phyloP scores from a whole-genome alignment of 2,113 vertebrate genomes.

The Platysternon megacephalum region DNA sequence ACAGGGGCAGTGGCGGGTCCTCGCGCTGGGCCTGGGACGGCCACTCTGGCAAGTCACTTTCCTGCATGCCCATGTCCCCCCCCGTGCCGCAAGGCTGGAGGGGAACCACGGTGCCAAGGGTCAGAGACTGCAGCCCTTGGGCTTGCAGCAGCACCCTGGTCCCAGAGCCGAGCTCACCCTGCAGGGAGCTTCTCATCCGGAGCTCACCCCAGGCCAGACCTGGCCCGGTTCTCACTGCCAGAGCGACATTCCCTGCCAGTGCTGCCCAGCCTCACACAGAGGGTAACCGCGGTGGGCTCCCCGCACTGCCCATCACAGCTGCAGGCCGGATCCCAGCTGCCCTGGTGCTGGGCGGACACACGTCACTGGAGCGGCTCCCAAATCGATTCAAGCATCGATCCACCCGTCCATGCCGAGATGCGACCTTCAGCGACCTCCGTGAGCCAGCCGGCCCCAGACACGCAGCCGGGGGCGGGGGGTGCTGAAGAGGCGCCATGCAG shows the following conservation, averaged over 20 bases:
- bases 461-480: background rate
- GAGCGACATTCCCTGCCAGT: background rate
- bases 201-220: too few species aligned
- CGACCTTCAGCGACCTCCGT: background rate
- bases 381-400: background rate
- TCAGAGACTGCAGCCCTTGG: too few species aligned
- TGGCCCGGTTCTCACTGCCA: too few species aligned
- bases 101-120: too few species aligned
- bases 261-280: background rate
- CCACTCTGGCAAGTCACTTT: background rate
- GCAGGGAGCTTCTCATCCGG: background rate
- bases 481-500: background rate
- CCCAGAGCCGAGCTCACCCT: background rate
- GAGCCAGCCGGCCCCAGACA: background rate
- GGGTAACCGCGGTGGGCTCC: background rate
- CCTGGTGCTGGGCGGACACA: background rate
- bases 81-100: rapidly evolving
- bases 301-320: background rate
- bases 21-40: too few species aligned
- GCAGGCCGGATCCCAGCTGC: background rate
- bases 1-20: too few species aligned
- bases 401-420: background rate
- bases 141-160: background rate
- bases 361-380: background rate
- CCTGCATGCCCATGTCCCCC: background rate